Evolutionary conservation across 2,888 invertebrate genomes (phyloP), one percentile per base, ranked within the genome.

Genomic region (Polylopha cassiicola): DNA sequence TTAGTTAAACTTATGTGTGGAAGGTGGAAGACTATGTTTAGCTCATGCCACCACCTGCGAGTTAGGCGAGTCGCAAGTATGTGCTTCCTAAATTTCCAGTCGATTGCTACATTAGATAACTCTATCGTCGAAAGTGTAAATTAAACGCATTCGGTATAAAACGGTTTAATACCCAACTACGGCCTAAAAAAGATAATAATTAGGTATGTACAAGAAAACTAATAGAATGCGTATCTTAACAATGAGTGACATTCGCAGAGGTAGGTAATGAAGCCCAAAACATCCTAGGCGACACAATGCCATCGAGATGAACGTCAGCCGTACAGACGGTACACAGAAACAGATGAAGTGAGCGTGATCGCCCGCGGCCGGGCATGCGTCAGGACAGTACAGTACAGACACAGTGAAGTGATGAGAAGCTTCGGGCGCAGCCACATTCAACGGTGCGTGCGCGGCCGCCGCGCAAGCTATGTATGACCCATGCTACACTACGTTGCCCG

Each of bases 341-440:
- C 82, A 78, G 79, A 84, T 84, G 82, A 79, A 80, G 84, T 81
- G 82, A 82, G 84, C 80, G 82, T 82, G 82, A 82, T 77, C 72
- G 81, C 78, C 82, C 82, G 73, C 78, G 73, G 67, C 73, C 77
- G 82, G 82, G 82, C 84, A 82, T 82, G 84, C 82, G 78, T 82
- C 82, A 74, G 82, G 80, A 82, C 80, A 84, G 80, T 66, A 74
- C 81, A 81, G 82, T 66, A 82, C 81, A 82, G 79, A 82, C 78
- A 80, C 75, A 82, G 82, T 84, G 84, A 85, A 81, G 80, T 79
- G 78, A 84, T 84, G 84, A 82, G 67, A 85, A 84, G 84, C 84
- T 62, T 82, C 82, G 84, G 84, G 82, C 82, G 79, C 84, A 84
- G 84, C 82, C 84, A 84, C 84, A 84, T 81, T 76, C 69, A 84